phyloP scores from a whole-genome alignment of 1,140 invertebrate genomes.

The Oryzaephilus surinamensis region DNA sequence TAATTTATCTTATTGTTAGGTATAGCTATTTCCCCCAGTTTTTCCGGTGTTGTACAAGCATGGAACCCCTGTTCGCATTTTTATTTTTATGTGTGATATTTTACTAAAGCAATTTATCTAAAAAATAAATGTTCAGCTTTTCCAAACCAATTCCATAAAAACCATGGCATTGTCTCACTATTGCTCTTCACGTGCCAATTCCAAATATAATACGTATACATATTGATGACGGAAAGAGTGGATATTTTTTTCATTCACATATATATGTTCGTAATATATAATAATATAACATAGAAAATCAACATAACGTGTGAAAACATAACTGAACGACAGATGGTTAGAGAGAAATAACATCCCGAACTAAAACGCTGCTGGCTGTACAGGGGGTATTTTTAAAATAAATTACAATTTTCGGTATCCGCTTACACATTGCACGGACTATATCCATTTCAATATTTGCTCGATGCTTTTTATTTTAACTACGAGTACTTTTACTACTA shows the following conservation, averaged over 20 bases:
- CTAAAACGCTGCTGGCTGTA: conserved; percentile 10
- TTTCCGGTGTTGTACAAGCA: too few species aligned
- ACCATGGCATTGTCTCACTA: too few species aligned
- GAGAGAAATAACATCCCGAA: conserved; percentile 14
- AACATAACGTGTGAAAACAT: conserved; percentile 24
- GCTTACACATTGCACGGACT: conserved; percentile 13
- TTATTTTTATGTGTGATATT: too few species aligned
- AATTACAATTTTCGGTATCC: conserved; percentile 25
- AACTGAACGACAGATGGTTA: conserved; percentile 18
- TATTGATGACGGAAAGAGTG: too few species aligned
- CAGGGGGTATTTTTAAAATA: conserved; percentile 21
- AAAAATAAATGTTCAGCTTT: too few species aligned
- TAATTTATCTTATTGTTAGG: conserved; percentile 5
- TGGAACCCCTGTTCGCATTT: too few species aligned
- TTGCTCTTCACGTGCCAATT: too few species aligned
- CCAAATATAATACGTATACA: too few species aligned
- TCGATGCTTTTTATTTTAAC: conserved; percentile 3
- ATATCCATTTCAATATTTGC: conserved; percentile 25
- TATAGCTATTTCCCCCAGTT: conserved; percentile 1
- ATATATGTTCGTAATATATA: too few species aligned
- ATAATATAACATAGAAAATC: conserved; percentile 13
- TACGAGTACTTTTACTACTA: conserved; percentile 1
- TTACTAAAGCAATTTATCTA: too few species aligned
- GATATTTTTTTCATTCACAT: too few species aligned
- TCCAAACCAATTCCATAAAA: too few species aligned